phyloP scores from a whole-genome alignment of 2,888 invertebrate genomes.

The Ceratothoa steindachneri region DNA sequence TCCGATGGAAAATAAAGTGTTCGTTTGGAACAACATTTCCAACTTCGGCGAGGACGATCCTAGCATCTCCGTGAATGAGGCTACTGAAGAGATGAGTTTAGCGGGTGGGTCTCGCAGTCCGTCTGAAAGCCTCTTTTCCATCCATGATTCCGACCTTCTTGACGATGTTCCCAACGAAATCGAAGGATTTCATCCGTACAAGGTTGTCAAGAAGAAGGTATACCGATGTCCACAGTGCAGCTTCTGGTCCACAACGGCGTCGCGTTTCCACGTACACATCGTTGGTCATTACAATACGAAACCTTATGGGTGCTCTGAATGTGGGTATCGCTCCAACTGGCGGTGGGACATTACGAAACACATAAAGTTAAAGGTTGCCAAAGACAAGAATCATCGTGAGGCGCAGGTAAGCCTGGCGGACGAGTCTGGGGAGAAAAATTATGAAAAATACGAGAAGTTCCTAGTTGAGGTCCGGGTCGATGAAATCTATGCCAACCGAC shows the following conservation, averaged over 20 bases:
- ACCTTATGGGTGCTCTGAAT: conserved; percentile 91
- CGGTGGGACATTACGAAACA: conserved; percentile 95
- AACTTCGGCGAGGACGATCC: conserved; percentile 3
- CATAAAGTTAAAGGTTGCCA: conserved; percentile 79
- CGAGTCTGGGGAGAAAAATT: conserved; percentile 83
- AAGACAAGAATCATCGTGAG: conserved; percentile 73
- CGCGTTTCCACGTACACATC: conserved; percentile 87
- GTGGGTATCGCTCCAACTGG: conserved; percentile 92
- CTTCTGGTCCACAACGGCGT: conserved; percentile 88
- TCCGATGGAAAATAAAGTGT: conserved; percentile 71
- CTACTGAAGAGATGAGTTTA: neutral
- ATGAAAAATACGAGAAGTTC: conserved; percentile 87
- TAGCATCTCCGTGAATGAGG: neutral
- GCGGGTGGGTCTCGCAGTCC: neutral
- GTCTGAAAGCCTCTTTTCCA: neutral
- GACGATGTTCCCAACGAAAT: neutral
- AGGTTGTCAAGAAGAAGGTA: conserved; percentile 59
- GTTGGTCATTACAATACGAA: conserved; percentile 85
- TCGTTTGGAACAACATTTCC: conserved; percentile 73
- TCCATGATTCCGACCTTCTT: neutral
- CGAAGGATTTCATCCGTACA: neutral
- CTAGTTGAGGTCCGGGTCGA: conserved; percentile 49
- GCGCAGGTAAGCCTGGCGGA: conserved; percentile 77
- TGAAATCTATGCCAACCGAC: conserved; percentile 37
- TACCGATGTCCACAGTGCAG: conserved; percentile 89